phyloP scores from a whole-genome alignment of 1,140 invertebrate species.

The Heterodera carotae region DNA sequence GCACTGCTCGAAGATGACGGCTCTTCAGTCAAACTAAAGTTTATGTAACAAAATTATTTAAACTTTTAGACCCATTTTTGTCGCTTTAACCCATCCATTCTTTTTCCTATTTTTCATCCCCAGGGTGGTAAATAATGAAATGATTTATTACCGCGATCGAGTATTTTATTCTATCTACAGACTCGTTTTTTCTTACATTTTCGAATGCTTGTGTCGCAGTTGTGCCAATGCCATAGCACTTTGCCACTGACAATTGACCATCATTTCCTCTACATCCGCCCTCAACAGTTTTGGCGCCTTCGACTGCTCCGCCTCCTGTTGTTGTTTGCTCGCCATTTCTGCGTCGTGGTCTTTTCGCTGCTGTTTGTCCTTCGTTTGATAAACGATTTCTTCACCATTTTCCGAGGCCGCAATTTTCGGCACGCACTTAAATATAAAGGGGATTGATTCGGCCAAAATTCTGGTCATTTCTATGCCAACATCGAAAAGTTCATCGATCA shows the following conservation, averaged over 20 bases:
- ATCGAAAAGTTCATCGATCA: slow-evolving; percentile 31
- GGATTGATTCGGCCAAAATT: no score
- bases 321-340: neutral
- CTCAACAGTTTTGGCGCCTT: neutral
- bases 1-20: neutral
- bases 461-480: no score
- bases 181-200: neutral
- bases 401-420: slow-evolving; percentile 1
- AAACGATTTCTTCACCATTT: neutral
- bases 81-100: no score
- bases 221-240: neutral
- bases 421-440: neutral
- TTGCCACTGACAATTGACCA: neutral
- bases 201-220: neutral
- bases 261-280: slow-evolving; percentile 13
- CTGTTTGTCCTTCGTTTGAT: neutral
- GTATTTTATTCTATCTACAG: no score
- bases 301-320: no score
- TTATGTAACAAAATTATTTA: neutral
- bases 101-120: no score
- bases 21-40: neutral
- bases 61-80: no score
- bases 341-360: neutral
- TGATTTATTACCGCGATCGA: no score
- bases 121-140: no score